Conservation (phyloP, 1,140 invertebrate species). For the Magallana ariakensis region DNA sequence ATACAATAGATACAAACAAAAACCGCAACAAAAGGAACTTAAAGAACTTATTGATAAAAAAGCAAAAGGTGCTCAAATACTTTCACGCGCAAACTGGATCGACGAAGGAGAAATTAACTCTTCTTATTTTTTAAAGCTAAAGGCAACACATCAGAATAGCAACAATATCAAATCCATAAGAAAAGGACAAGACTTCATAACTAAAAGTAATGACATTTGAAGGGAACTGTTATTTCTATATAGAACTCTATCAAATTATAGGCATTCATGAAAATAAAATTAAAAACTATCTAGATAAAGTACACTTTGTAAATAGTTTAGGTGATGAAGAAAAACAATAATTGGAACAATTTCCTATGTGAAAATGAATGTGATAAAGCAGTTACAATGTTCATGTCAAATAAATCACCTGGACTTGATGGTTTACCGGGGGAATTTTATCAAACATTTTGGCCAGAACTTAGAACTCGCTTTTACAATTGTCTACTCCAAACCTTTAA, state of each 20-base stretch:
- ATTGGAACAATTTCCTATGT: not conserved
- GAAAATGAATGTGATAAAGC: conserved; percentile 12
- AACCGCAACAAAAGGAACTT: not conserved
- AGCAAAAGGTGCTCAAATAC: conserved; percentile 21
- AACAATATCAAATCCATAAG: not conserved
- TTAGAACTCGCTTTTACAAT: no score
- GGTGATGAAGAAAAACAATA: no score
- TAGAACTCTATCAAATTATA: not conserved
- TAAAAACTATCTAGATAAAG: no score
- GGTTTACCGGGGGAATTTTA: conserved; percentile 16
- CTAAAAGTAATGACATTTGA: not conserved
- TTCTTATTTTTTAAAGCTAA: not conserved
- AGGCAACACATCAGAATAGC: not conserved
- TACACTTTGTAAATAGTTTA: no score
- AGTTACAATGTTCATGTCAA: not conserved
- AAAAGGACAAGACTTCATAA: not conserved
- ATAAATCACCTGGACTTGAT: conserved; percentile 38
- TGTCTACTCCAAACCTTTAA: no score
- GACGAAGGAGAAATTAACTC: not conserved
- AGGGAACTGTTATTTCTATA: not conserved
- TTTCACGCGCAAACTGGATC: not conserved
- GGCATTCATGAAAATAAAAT: no score
- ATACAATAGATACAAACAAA: not conserved
- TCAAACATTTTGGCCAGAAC: no score
- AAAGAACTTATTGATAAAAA: not conserved